Percentiles rank a stretch among this genome's conserved stretches.
Conservation (phyloP, 1,140 invertebrate species). For the Harpegnathos saltator region DNA sequence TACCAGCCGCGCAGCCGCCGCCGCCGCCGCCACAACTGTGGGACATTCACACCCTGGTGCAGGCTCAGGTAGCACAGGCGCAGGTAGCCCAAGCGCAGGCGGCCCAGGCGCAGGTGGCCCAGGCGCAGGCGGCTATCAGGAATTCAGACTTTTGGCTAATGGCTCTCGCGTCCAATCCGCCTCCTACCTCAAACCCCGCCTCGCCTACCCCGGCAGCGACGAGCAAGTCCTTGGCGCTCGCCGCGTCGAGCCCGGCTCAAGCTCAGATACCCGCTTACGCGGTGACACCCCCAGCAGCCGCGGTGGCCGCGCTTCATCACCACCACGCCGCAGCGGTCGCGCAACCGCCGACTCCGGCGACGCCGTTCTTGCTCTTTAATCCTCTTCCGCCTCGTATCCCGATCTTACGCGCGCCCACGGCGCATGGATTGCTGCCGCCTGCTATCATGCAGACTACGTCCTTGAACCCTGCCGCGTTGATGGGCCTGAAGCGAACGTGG, state of each 20-base stretch:
- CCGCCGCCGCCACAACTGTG: constrained; percentile 80
- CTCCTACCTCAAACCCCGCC: constrained; percentile 82
- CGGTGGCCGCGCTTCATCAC: constrained; percentile 78
- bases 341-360: constrained; percentile 72
- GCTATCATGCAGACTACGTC: constrained; percentile 79
- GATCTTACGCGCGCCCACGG: constrained; percentile 82
- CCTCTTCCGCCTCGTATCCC: constrained; percentile 84
- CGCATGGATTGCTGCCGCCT: constrained; percentile 83
- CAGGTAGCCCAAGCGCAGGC: constrained; percentile 74
- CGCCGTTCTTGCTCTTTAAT: constrained; percentile 82
- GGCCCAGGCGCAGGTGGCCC: constrained; percentile 79
- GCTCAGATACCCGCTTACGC: constrained; percentile 84
- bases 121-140: constrained; percentile 79
- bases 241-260: constrained; percentile 64
- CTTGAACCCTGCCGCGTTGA: constrained; percentile 85
- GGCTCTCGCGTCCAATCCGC: constrained; percentile 84
- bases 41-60: constrained; percentile 84
- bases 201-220: constrained; percentile 75
- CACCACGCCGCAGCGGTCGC: constrained; percentile 76
- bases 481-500: constrained; percentile 85
- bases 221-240: constrained; percentile 77
- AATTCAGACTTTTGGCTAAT: constrained; percentile 84
- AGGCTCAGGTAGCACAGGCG: constrained; percentile 80
- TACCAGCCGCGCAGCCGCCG: constrained; percentile 77
- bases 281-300: constrained; percentile 83